Base-by-base conservation (phyloP, 2,797 vertebrate genomes). In the Simalia tracyae region DNA sequence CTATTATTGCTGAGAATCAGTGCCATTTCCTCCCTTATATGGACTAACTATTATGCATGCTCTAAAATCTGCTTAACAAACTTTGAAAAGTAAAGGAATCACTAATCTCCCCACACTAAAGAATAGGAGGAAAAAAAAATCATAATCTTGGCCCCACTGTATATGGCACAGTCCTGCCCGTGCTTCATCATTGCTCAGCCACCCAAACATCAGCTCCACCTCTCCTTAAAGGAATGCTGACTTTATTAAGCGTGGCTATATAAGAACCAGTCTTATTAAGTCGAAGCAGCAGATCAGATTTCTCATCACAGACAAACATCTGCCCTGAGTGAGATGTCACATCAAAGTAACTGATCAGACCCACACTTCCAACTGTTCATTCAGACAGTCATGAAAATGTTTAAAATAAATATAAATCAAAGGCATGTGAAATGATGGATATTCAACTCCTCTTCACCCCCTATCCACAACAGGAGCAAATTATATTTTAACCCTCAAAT, bases 401-500 rank as follows among this genome's bases (percentile, higher is more conserved):
- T 64, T 92, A 92, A 56, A 81, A 24, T 24, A 46, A 46, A 4
- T 9, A 2, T 46, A 81, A 81, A 60, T 60, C 57, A 87, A 36
- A 60, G 15, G n/a, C 57, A 10, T 56, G 7, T 19, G 31, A 60
- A 72, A 57, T 5, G 56, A 86, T 86, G 85, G 56, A 54, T 15
- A 88, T 12, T 63, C 68, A 24, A 5, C 56, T 57, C 11, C 19
- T 72, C n/a, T 50, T 68, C 54, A 59, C 66, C 22, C 31, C 28
- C 19, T 15, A 5, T 22, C 24, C 3, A 36, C 66, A 87, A 60
- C 28, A 72, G 81, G 56, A 66, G 81, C 50, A 64, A 92, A 89
- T 90, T 89, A 93, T 61, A 61, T 72, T 91, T 72, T 61, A 90
- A 84, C 61, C 50, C 50, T 61, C 81, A 60, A 50, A 72, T 81